Evolutionary conservation across 2,888 invertebrate species (phyloP).

Genomic region (Tetranychus truncatus): DNA sequence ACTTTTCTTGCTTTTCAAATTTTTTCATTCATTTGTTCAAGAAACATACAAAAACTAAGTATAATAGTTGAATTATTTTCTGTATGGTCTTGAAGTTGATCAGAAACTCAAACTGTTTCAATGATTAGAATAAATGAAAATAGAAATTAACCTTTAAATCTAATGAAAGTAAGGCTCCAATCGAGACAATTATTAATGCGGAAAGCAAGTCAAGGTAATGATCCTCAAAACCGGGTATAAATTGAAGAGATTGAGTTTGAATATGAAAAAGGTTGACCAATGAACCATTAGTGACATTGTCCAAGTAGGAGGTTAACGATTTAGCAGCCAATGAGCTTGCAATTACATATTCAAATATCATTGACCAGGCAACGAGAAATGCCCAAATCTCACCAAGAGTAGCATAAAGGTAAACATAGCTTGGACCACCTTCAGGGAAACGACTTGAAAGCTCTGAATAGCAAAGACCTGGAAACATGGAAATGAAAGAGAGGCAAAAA

Average conservation of each 20-base stretch:
- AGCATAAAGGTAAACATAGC: slow-evolving; percentile 25
- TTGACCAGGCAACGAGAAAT: slow-evolving; percentile 24
- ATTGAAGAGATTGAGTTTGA: background rate
- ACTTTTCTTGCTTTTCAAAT: too few relatives aligned
- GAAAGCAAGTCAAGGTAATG: slow-evolving; percentile 10
- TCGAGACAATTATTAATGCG: background rate
- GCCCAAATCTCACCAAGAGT: slow-evolving; percentile 22
- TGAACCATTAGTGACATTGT: slow-evolving; percentile 21
- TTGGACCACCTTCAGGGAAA: slow-evolving; percentile 25
- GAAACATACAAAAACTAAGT: too few relatives aligned
- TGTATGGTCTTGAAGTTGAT: too few relatives aligned
- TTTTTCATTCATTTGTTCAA: too few relatives aligned
- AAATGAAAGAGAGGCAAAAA: background rate
- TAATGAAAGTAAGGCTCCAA: slow-evolving; percentile 5
- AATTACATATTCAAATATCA: slow-evolving; percentile 23
- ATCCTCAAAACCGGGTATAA: background rate
- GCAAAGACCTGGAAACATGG: slow-evolving; percentile 23
- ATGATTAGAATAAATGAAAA: too few relatives aligned
- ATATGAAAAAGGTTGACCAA: slow-evolving; percentile 9
- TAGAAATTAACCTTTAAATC: slow-evolving; percentile 3
- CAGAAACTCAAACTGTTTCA: too few relatives aligned
- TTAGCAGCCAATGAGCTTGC: slow-evolving; percentile 24
- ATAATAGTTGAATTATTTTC: too few relatives aligned
- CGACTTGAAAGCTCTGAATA: slow-evolving; percentile 25
- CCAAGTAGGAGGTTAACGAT: slow-evolving; percentile 24